Base-by-base conservation (phyloP, 2,797 vertebrate genomes). In the Poecilia velifera region DNA sequence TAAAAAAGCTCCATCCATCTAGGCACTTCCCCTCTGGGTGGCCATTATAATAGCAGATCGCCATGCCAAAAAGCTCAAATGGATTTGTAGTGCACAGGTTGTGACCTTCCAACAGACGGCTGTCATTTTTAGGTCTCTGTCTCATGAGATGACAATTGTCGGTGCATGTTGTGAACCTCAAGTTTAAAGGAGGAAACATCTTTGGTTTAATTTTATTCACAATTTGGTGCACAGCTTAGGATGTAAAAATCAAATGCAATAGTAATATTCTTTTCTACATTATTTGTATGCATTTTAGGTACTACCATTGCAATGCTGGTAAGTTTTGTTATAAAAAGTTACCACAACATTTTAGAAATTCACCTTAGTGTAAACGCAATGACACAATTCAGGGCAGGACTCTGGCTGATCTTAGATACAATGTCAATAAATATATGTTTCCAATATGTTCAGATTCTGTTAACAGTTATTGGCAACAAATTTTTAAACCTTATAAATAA, bases 1-100 rank as follows among this genome's bases (percentile, higher is more conserved):
- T 93, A 91, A 92, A 93, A 89, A 76, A 74, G 83, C 84, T 92
- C 87, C 87, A 92, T 90, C 90, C 83, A 91, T 91, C 90, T 88
- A 88, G 76, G 82, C 77, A 66, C 72, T 88, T 66, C 59, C 83
- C 90, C 89, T 84, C 86, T 0, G 75, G 93, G 90, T 82, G 71
- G 87, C 89, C 88, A 88, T 91, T 93, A 90, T 89, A 88, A 87
- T 84, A 88, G 90, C 84, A 75, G 86, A 90, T 89, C 76, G 73
- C 84, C 78, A 78, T 81, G 88, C 91, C 88, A 88, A 92, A 90
- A 90, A 86, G 76, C 91, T 89, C 85, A 87, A 89, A 91, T 91
- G 87, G 86, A 90, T 92, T 76, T 86, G 78, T 85, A 83, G 83
- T 78, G 88, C 87, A 87, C 76, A 72, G 80, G 77, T 82, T 75